Percentiles rank a stretch among this genome's conserved stretches.
These are phyloP conservation scores for Ormyrus thymus DNA, from an alignment of 2,888 invertebrate genomes.

Conservation along the genomic window DNA sequence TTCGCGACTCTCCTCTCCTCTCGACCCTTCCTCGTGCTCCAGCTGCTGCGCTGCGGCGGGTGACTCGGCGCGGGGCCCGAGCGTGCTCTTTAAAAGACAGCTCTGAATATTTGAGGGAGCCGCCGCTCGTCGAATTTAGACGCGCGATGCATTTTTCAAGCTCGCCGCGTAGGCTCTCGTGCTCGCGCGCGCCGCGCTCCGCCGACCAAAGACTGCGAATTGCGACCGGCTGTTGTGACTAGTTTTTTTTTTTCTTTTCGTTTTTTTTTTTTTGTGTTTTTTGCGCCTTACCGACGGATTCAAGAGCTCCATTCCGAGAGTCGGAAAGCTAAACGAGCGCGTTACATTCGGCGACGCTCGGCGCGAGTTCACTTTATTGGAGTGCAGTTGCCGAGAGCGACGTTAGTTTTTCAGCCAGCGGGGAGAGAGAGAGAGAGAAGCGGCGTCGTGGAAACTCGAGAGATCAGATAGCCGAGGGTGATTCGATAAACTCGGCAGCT, in stretches of 20 bases:
- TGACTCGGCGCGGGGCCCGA: background rate
- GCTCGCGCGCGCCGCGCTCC: background rate
- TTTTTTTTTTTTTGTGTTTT: too few species aligned
- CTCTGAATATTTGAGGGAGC: slow-evolving; percentile 39
- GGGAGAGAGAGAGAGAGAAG: too few species aligned
- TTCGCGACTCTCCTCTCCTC: too few species aligned
- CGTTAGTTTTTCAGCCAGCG: too few species aligned
- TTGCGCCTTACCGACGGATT: too few species aligned
- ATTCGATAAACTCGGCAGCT: too few species aligned
- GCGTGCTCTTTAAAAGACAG: slow-evolving; percentile 41
- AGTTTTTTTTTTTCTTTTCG: too few species aligned
- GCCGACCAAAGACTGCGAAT: background rate
- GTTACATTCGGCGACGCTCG: background rate
- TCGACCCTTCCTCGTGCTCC: background rate
- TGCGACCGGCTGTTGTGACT: background rate
- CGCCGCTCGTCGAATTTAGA: slow-evolving; percentile 34
- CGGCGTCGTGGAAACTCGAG: too few species aligned
- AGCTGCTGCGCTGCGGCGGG: background rate
- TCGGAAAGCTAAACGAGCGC: background rate
- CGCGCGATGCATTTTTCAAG: slow-evolving; percentile 44
- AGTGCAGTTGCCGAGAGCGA: too few species aligned
- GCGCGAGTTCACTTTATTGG: too few species aligned
- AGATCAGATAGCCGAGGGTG: too few species aligned
- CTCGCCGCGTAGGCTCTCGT: background rate
- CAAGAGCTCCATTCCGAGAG: background rate